Evolutionary conservation across 2,888 invertebrate species (phyloP), one percentile per base, ranked within the genome.

Genomic region (Nymphalis c-album): DNA sequence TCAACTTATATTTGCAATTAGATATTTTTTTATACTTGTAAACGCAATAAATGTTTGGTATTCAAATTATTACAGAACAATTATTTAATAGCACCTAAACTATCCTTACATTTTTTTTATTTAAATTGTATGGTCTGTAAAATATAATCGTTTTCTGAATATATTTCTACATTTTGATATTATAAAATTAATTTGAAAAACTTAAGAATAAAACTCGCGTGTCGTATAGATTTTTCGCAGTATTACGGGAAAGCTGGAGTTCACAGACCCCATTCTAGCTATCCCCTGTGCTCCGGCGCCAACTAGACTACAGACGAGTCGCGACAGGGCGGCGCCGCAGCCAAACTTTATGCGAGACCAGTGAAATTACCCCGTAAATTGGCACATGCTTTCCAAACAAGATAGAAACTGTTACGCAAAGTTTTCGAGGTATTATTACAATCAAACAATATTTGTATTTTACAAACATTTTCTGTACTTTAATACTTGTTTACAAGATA

Each of bases 311-410:
- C 75, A 69, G 76, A 66, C 73, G 55, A 75, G 86, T 72, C 86
- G 83, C 85, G 88, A 81, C 89, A 60, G 66, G 26, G 40, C 61
- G 89, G 87, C 89, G 88, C 87, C 89, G 55, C 65, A 64, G 66
- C 71, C 73, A 72, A 65, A 63, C 55, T 71, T 74, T 73, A 71
- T 73, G 66, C 70, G 71, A 73, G 67, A 74, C 73, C 71, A 67
- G 64, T 69, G 64, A 72, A 70, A 69, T 72, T 59, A 63, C 50
- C 65, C 51, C 51, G 51, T 61, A 70, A 73, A 73, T 73, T 74
- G 74, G 79, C 77, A 84, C 81, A 83, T 84, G 51, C 40, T 40
- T 51, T 45, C 53, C 55, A 47, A 61, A 66, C 22, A 40, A 65
- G 53, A 66, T 61, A 55, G 31, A 61, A 66, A 60, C 22, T n/a